A percentile compares a stretch with the other conserved stretches of the same genome.
Conservation (phyloP, 1,140 invertebrate species). For the Dolichoris vasculosae region DNA sequence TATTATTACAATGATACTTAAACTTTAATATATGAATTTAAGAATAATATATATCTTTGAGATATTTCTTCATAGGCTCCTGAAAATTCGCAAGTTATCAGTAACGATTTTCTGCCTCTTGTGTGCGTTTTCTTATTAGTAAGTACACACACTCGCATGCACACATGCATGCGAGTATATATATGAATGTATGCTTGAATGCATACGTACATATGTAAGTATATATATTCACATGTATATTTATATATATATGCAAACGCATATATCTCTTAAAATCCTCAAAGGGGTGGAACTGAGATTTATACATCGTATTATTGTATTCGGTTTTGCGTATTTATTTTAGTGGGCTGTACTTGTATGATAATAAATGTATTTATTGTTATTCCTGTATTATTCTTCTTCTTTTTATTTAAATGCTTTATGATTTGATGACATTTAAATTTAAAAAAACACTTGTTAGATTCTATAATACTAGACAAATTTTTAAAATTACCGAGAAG, state of each 20-base stretch:
- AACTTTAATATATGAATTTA: neutral
- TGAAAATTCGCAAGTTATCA: neutral
- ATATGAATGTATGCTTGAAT: too few species aligned
- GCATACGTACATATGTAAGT: neutral
- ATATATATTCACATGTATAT: too few species aligned
- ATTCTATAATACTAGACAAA: neutral
- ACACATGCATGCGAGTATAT: too few species aligned
- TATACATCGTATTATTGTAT: neutral
- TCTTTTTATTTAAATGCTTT: neutral
- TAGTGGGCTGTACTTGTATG: neutral
- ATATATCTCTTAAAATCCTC: neutral
- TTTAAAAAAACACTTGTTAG: neutral
- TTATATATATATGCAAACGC: too few species aligned
- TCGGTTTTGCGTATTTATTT: neutral
- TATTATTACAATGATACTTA: neutral
- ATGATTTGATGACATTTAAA: neutral
- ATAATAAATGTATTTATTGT: neutral
- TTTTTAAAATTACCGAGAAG: neutral
- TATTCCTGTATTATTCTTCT: neutral
- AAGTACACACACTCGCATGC: neutral
- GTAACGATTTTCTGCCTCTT: neutral
- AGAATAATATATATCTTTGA: neutral
- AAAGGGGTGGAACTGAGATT: neutral
- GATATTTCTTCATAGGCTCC: neutral
- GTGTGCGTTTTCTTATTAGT: neutral